These are phyloP conservation scores for Columba livia DNA, from an alignment of 2,113 vertebrate genomes.

Conservation along the genomic window DNA sequence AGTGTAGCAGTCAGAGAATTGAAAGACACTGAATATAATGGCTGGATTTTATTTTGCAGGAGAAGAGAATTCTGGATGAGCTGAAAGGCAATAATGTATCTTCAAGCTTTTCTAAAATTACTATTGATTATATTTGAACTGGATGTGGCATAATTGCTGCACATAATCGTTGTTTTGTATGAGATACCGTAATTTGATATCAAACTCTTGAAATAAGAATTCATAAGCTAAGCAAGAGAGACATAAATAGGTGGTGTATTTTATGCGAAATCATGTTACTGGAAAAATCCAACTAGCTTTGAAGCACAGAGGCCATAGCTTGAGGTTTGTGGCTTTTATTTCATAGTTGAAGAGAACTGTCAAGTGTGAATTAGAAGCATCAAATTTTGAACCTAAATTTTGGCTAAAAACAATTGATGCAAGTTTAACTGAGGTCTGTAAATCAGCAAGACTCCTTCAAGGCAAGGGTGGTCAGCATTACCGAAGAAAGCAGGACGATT, in stretches of 20 bases:
- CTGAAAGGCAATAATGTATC: neutral
- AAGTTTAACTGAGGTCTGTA: neutral
- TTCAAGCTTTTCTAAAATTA: neutral
- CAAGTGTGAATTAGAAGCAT: neutral
- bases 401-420: neutral
- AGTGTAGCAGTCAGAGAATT: neutral
- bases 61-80: neutral
- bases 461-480: neutral
- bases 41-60: neutral
- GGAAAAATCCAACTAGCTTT: neutral
- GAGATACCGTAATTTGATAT: neutral
- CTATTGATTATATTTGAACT: neutral
- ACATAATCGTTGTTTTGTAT: neutral
- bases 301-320: neutral
- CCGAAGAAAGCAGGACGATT: neutral
- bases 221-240: neutral
- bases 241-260: neutral
- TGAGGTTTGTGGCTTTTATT: neutral
- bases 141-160: neutral
- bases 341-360: neutral
- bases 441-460: neutral
- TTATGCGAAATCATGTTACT: neutral
- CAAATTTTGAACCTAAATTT: neutral
- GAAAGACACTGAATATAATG: neutral
- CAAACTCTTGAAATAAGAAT: neutral